Percentiles rank a stretch among this genome's conserved stretches.
phyloP scores from a whole-genome alignment of 2,797 vertebrate genomes.

The Gymnoscopelus braueri region DNA sequence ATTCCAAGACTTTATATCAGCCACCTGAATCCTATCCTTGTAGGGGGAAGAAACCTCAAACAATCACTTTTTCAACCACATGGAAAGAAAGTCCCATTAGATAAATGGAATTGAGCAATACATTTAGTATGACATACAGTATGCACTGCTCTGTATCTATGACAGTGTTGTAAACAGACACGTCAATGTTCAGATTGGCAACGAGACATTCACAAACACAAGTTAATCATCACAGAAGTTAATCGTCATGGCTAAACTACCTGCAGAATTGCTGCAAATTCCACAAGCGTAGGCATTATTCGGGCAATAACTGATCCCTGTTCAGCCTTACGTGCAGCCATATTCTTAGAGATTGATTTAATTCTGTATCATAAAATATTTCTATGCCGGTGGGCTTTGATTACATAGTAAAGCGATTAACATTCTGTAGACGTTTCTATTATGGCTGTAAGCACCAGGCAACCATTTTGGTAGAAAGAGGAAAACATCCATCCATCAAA shows the following conservation, averaged over 20 bases:
- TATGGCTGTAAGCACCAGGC: slow-evolving; percentile 36
- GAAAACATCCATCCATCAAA: slow-evolving; percentile 5
- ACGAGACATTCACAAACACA: slow-evolving; percentile 34
- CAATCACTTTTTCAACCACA: no score
- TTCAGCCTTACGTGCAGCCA: not conserved
- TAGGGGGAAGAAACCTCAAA: no score
- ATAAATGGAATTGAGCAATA: not conserved
- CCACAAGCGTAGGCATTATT: slow-evolving; percentile 47
- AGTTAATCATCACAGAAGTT: not conserved
- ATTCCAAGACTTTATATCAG: no score
- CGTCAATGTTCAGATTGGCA: slow-evolving; percentile 20
- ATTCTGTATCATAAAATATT: not conserved
- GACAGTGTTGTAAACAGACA: slow-evolving; percentile 40
- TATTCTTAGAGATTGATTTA: not conserved
- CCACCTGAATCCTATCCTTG: no score
- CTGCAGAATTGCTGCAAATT: slow-evolving; percentile 37
- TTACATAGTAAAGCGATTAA: slow-evolving; percentile 16
- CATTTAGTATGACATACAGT: slow-evolving; percentile 45
- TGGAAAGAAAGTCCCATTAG: not conserved
- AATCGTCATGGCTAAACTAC: slow-evolving; percentile 10
- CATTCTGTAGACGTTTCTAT: slow-evolving; percentile 25
- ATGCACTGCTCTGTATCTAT: slow-evolving; percentile 5
- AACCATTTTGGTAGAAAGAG: slow-evolving; percentile 5
- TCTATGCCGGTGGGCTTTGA: slow-evolving; percentile 4
- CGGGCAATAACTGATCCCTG: slow-evolving; percentile 6